These are phyloP conservation scores for Prolemur simus DNA, from an alignment of 2,113 vertebrate species.

Conservation along the genomic window DNA sequence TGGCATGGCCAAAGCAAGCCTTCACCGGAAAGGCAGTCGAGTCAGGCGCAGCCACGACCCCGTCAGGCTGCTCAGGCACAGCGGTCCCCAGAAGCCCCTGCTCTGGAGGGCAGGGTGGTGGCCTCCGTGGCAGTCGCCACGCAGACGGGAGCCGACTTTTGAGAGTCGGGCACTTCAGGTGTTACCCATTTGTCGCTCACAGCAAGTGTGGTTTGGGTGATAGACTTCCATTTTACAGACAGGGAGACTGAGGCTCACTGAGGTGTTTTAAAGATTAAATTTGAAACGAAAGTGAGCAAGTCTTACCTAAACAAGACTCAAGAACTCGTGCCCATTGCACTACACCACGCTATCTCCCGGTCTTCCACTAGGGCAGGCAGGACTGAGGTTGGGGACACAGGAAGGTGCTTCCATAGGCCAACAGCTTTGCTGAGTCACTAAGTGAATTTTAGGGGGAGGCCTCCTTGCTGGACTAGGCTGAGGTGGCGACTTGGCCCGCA, in stretches of 20 bases:
- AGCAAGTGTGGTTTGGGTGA: not conserved
- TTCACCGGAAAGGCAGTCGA: not conserved
- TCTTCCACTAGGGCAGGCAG: not conserved
- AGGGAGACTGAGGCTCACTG: slow-evolving; percentile 1
- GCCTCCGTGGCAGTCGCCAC: not conserved
- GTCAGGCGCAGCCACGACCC: not conserved
- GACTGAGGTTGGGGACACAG: not conserved
- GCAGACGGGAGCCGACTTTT: no score
- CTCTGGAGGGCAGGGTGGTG: not conserved
- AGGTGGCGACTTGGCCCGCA: not conserved
- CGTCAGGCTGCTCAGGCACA: not conserved
- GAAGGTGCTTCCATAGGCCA: not conserved
- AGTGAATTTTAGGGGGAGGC: not conserved
- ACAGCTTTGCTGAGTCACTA: not conserved
- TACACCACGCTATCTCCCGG: not conserved
- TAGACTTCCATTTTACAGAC: not conserved
- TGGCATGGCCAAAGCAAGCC: not conserved
- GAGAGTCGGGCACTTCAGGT: not conserved
- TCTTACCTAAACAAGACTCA: not conserved
- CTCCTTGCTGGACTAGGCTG: not conserved
- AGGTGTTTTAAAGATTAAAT: not conserved
- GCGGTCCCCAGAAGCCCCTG: not conserved
- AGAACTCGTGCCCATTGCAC: not conserved
- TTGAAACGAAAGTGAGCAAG: not conserved
- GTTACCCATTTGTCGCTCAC: not conserved